Evolutionary conservation across 2,797 vertebrate species (phyloP), one percentile per base, ranked within the genome.

Genomic region (Cygnus olor): DNA sequence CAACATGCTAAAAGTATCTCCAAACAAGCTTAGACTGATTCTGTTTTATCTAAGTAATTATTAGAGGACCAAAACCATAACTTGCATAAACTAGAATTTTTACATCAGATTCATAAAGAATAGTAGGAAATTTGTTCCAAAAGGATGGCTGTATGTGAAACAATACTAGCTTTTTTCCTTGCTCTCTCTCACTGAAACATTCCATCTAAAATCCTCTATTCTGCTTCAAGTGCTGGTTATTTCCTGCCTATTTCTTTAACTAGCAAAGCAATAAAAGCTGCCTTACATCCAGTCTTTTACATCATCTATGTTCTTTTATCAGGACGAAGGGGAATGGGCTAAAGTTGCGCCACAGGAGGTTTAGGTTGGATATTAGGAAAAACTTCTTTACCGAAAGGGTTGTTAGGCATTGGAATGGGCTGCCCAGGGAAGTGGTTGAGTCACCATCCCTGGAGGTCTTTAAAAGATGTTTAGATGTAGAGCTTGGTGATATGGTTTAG

Each of bases 111-210:
- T 25, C 18, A 3, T n/a, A 84, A 47, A 13, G 24, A 60, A 5
- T 2, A 51, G 38, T 3, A 57, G 9, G 32, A 14, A 51, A 61
- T 53, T 44, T 80, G 24, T 65, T 88, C n/a, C 56, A 54, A 24
- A 2, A 27, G 4, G 32, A 21, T 42, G 20, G 34, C 3, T 76
- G 17, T 10, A 60, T 0, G 0, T 61, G 30, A 34, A 82, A 81
- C 18, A 89, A 11, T 14, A n/a, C 9, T 7, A 40, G 27, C 24
- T 49, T 28, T 76, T 57, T 42, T 56, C 28, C 58, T 68, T 38
- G 19, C 22, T 54, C 73, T 68, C 32, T 42, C 30, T 63, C 44
- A 51, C 1, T 5, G 12, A 69, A 91, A 53, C 12, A 30, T n/a
- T 72, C 22, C 18, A 30, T 32, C 28, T 56, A 32, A 56, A 56